Conservation (phyloP, 2,113 vertebrate genomes). For the Oenanthe oenanthe region DNA sequence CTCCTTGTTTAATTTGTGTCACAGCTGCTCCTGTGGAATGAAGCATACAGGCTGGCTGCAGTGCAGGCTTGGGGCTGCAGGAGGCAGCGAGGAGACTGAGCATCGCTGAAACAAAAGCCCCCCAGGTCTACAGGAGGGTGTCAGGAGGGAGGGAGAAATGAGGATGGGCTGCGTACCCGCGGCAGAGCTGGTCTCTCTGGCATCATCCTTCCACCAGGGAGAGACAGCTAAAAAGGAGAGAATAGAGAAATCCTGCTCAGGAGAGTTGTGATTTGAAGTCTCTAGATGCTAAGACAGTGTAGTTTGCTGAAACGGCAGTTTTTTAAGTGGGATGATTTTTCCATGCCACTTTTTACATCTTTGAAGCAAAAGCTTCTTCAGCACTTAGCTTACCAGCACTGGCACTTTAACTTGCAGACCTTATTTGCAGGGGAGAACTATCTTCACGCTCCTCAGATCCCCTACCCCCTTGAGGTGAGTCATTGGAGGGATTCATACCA, state of each 20-base stretch:
- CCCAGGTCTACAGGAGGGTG: background rate
- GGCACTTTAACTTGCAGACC: background rate
- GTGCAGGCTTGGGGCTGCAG: accelerated
- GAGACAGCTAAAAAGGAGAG: background rate
- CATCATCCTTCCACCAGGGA: background rate
- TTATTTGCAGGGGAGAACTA: background rate
- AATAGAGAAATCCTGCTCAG: background rate
- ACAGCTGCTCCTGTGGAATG: background rate
- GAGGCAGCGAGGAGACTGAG: background rate
- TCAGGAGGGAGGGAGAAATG: background rate
- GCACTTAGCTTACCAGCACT: background rate
- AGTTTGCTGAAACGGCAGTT: background rate
- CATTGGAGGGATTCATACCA: background rate
- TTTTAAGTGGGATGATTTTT: background rate
- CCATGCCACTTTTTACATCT: background rate
- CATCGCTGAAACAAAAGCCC: accelerated
- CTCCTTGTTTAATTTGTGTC: background rate
- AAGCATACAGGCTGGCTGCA: accelerated
- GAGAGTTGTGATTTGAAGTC: background rate
- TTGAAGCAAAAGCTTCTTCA: background rate
- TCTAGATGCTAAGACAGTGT: background rate
- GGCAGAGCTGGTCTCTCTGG: background rate
- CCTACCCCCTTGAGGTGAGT: accelerated
- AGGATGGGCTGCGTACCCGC: background rate
- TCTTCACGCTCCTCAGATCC: background rate